Evolutionary conservation across 2,888 invertebrate species (phyloP).

Genomic region (Rhagonycha lutea): DNA sequence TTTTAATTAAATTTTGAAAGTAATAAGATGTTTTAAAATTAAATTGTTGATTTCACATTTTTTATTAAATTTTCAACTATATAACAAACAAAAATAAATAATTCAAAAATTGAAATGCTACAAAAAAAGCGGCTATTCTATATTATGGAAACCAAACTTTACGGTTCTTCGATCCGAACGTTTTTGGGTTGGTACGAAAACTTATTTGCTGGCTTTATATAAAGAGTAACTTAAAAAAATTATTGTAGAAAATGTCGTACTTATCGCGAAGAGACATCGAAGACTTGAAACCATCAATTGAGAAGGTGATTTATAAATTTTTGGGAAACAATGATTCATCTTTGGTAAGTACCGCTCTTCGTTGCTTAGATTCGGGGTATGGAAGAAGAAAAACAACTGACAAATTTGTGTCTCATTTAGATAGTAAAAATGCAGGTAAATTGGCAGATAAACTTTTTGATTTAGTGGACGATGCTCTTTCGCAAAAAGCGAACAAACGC

Average conservation of each 20-base stretch:
- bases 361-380: constrained; percentile 79
- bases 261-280: constrained; percentile 79
- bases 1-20: no score
- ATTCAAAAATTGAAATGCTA: no score
- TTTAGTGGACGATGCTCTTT: constrained; percentile 68
- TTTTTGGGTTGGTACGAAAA: neutral
- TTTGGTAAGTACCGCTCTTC: constrained; percentile 78
- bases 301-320: constrained; percentile 78
- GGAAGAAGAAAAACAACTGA: constrained; percentile 83
- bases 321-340: constrained; percentile 81
- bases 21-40: no score
- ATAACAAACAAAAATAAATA: no score
- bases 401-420: constrained; percentile 77
- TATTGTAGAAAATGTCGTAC: constrained; percentile 56
- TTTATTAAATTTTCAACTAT: no score
- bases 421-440: constrained; percentile 77
- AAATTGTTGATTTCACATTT: no score
- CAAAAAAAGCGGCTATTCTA: no score
- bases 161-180: no score
- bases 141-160: no score
- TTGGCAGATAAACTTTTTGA: constrained; percentile 79
- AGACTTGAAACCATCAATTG: constrained; percentile 78
- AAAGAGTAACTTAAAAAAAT: no score
- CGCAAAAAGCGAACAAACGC: neutral
- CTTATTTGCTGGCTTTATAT: no score